A percentile compares a stretch with the other conserved stretches of the same genome.
These are phyloP conservation scores for Rana temporaria DNA, from an alignment of 2,113 vertebrate species.

Conservation along the genomic window DNA sequence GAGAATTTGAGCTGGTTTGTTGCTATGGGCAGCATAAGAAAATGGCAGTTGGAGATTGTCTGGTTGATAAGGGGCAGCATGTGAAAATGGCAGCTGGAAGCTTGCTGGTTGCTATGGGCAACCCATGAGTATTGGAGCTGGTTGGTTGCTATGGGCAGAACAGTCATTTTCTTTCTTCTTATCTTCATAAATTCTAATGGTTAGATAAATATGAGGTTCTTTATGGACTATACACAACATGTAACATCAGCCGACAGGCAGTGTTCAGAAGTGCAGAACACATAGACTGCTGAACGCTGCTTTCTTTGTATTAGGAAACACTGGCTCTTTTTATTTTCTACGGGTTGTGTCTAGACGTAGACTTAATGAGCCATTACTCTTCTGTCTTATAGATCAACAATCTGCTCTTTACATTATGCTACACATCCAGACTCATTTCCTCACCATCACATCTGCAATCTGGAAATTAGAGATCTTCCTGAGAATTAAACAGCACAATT, in stretches of 20 bases:
- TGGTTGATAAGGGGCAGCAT: no score
- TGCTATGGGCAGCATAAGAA: no score
- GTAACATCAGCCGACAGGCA: background rate
- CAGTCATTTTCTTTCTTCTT: no score
- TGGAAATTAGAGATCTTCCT: constrained; percentile 37
- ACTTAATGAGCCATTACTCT: constrained; percentile 34
- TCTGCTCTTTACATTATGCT: constrained; percentile 36
- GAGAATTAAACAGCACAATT: constrained; percentile 37
- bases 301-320: constrained; percentile 1
- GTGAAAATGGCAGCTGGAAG: no score
- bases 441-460: constrained; percentile 39
- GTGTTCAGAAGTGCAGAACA: background rate
- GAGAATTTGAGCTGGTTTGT: no score
- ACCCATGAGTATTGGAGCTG: no score
- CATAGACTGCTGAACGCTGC: background rate
- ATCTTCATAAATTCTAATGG: no score
- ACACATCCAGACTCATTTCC: constrained; percentile 38
- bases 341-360: constrained; percentile 14
- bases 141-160: no score
- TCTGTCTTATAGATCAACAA: constrained; percentile 39
- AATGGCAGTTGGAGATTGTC: no score
- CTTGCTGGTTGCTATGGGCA: no score
- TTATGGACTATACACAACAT: no score
- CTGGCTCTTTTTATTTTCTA: constrained; percentile 8
- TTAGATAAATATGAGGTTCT: no score